phyloP scores from a whole-genome alignment of 1,140 invertebrate species.

The Halyomorpha halys region DNA sequence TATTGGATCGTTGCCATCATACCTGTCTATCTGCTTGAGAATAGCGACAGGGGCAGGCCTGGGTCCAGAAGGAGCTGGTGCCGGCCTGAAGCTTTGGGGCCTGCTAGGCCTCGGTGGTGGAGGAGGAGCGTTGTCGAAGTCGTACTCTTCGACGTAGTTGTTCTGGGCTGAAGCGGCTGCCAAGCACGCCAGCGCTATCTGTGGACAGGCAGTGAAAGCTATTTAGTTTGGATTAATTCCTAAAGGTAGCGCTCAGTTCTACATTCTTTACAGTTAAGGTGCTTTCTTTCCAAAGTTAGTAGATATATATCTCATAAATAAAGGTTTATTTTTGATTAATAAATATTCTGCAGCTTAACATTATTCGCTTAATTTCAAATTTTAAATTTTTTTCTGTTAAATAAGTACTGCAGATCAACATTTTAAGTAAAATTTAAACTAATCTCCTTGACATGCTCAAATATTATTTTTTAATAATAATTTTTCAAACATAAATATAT shows the following conservation, averaged over 20 bases:
- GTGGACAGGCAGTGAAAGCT: background rate
- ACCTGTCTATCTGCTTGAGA: conserved; percentile 74
- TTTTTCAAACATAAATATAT: too few species aligned
- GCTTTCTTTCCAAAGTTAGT: too few species aligned
- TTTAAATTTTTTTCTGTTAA: too few species aligned
- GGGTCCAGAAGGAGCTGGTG: conserved; percentile 38
- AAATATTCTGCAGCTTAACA: too few species aligned
- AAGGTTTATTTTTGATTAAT: too few species aligned
- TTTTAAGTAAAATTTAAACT: too few species aligned
- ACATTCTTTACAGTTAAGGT: too few species aligned
- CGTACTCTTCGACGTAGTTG: conserved; percentile 46
- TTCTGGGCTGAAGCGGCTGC: conserved; percentile 22
- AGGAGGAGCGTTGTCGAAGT: conserved; percentile 40
- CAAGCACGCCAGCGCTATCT: conserved; percentile 18
- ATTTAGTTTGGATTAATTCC: background rate
- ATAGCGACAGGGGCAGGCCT: conserved; percentile 63
- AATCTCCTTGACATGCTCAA: too few species aligned
- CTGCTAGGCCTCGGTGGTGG: conserved; percentile 43
- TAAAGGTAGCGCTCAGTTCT: background rate
- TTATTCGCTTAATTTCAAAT: too few species aligned
- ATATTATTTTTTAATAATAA: too few species aligned
- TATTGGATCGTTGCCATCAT: background rate
- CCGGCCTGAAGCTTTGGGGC: conserved; percentile 37
- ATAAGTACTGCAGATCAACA: too few species aligned
- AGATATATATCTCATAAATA: too few species aligned